A percentile compares a stretch with the other conserved stretches of the same genome.
phyloP scores from a whole-genome alignment of 1,140 invertebrate genomes.

The Caerostris extrusa region DNA sequence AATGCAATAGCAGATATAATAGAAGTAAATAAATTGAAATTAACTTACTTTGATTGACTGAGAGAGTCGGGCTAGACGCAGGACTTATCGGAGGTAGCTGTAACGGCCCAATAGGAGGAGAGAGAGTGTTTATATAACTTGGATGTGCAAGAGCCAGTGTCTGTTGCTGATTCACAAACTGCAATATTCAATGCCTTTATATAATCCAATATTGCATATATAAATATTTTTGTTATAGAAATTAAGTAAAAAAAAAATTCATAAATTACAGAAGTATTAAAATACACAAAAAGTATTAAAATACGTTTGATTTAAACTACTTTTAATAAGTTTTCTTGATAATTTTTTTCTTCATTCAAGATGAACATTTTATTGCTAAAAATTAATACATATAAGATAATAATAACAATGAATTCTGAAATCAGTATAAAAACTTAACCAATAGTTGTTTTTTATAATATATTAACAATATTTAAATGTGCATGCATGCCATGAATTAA shows the following conservation, averaged over 20 bases:
- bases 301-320: no score
- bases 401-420: no score
- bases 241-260: not conserved
- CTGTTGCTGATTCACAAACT: conserved; percentile 71
- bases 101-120: conserved; percentile 59
- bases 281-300: no score
- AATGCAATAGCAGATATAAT: not conserved
- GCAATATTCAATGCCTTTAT: not conserved
- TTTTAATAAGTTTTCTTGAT: no score
- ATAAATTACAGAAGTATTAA: not conserved
- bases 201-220: no score
- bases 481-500: no score
- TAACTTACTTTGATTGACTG: conserved; percentile 56
- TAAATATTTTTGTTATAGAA: not conserved
- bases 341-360: no score
- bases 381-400: no score
- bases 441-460: no score
- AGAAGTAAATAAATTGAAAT: not conserved
- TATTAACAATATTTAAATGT: no score
- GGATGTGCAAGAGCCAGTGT: conserved; percentile 66
- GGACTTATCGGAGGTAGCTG: conserved; percentile 73
- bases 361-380: no score
- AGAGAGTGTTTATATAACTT: conserved; percentile 44
- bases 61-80: conserved; percentile 61
- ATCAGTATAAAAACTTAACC: no score